Base-by-base conservation (phyloP, 2,888 invertebrate species). In the Polyploca ridens region DNA sequence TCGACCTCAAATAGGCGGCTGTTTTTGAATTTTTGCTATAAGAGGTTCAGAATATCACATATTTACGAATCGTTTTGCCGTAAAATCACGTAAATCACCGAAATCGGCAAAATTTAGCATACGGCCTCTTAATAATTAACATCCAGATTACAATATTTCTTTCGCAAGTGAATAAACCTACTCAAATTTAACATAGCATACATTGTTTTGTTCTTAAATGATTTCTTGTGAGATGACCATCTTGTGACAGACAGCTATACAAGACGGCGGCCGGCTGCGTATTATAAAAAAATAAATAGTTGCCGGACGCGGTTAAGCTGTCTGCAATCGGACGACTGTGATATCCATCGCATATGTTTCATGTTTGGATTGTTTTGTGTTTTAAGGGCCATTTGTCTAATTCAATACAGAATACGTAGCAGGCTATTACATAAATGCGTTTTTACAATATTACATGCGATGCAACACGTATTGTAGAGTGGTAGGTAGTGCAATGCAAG, bases 271-370 rank as follows among this genome's bases (percentile, higher is more conserved):
- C 70, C 67, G 65, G 65, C 63, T 65, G 68, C 44, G 49, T 67
- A 62, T 68, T 62, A 68, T 71, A 66, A 67, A 74, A 27, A 71
- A 67, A 69, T 71, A 73, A 70, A 70, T 69, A 67, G 66, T 68
- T 60, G 65, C 64, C 57, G 60, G 11, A 54, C 27, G 62, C 63
- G 63, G 59, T 68, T 59, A 62, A 70, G 60, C 64, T 58, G 60
- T 57, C 58, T 64, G 63, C 63, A 61, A 63, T 66, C 67, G 62
- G 19, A 58, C 69, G 63, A 49, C 49, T 16, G 54, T 54, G 54
- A 54, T 54, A 54, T 54, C 19, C 54, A 54, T n/a, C 4, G 19
- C 7, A 54, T 19, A 16, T 16, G 13, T 49, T 49, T 49, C 44
- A 2, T 19, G 54, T 19, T 19, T 16, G 10, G n/a, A 19, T 54